Base-by-base conservation (phyloP, 2,113 vertebrate species). In the Leptobrachium ailaonicum region DNA sequence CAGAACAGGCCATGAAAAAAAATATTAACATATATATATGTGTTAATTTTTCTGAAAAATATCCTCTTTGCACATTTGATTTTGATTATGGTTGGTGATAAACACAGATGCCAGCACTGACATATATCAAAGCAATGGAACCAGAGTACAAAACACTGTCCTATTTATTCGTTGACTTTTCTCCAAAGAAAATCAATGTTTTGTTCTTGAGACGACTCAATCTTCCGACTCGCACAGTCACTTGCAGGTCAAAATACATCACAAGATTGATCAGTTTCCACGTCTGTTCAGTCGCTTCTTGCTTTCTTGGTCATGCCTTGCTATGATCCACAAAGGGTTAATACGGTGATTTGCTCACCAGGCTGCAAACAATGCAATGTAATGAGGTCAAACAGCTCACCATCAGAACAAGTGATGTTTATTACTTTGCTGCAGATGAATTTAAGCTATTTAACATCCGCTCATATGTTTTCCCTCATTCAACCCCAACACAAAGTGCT, bases 201-300 rank as follows among this genome's bases (percentile, higher is more conserved):
- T 73, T 54, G 40, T 11, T 72, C 53, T 73, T 58, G 53, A 73
- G 13, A 58, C 41, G 41, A 73, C 50, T 58, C 13, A 14, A 41
- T 73, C 71, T 56, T 41, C 53, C 56, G 71, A 73, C 50, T 41
- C 41, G 20, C 53, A 41, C 40, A 42, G 50, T 58, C 53, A n/a
- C 32, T n/a, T 11, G 53, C 41, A 47, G 32, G 53, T n/a, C 53
- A 20, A 32, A 50, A 71, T 71, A 9, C 40, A 71, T 71, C 70
- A 58, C 12, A 73, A 73, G 41, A 73, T 73, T 42, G 71, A 73
- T 58, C 71, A 5, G 9, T 42, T 73, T 58, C 53, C 6, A 50
- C 71, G 41, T 56, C 56, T 41, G 71, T 32, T 41, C 14, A 32
- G 50, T 73, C 50, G 43, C 14, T 43, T 1, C 70, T 71, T 32